Percentiles rank a stretch among this genome's conserved stretches.
Conservation (phyloP, 2,888 invertebrate genomes). For the Drosophila mimetica region DNA sequence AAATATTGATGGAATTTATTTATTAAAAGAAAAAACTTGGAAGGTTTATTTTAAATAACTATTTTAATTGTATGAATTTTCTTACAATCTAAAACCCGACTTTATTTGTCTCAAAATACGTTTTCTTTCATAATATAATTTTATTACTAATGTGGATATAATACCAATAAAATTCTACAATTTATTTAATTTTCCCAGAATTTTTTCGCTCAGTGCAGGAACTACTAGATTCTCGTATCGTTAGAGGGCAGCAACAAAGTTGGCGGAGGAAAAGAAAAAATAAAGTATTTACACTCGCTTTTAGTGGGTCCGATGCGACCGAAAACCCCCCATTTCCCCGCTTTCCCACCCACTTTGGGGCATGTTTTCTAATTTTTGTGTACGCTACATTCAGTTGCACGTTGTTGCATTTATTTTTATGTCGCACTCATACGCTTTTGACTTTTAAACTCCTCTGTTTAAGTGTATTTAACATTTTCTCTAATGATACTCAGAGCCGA, state of each 20-base stretch:
- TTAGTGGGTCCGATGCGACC: conserved; percentile 32
- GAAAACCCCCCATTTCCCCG: not conserved
- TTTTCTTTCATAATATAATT: too few relatives aligned
- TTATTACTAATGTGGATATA: too few relatives aligned
- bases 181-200: too few relatives aligned
- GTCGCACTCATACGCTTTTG: conserved; percentile 64
- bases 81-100: too few relatives aligned
- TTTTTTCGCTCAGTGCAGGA: conserved; percentile 7
- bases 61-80: too few relatives aligned
- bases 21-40: too few relatives aligned
- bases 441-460: conserved; percentile 60
- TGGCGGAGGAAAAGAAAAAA: conserved; percentile 43
- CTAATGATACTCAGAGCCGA: conserved; percentile 78
- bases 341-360: conserved; percentile 10
- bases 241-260: conserved; percentile 32
- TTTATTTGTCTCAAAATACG: too few relatives aligned
- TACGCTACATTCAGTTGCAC: conserved; percentile 31
- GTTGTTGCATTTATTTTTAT: conserved; percentile 60
- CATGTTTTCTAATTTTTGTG: conserved; percentile 54
- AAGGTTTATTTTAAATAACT: too few relatives aligned
- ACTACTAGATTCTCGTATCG: conserved; percentile 26
- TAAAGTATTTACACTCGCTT: conserved; percentile 56
- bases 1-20: too few relatives aligned
- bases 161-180: too few relatives aligned
- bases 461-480: conserved; percentile 80